Evolutionary conservation across 2,113 vertebrate species (phyloP).

Genomic region (Centropus unirufus): DNA sequence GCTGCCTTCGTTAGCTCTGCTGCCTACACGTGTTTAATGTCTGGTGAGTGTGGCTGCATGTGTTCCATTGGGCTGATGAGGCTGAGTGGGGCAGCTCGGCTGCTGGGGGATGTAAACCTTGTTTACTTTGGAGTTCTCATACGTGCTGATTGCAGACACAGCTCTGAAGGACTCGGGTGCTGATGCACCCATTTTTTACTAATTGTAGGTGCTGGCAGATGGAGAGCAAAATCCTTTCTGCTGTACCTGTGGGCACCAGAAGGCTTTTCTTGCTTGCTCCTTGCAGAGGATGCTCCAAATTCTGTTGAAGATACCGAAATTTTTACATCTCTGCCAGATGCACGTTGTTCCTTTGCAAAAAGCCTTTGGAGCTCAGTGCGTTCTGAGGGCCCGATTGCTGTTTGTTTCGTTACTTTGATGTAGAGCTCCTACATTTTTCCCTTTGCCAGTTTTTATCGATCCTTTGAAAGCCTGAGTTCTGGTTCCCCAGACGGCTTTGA

Average conservation of each 20-base stretch:
- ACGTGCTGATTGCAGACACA: neutral
- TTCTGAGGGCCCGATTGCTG: neutral
- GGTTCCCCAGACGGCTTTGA: neutral
- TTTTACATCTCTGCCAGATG: neutral
- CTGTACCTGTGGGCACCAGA: neutral
- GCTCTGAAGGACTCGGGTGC: neutral
- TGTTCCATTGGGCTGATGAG: neutral
- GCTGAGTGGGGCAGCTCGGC: neutral
- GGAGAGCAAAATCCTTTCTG: neutral
- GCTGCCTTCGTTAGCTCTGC: neutral
- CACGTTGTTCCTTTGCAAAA: neutral
- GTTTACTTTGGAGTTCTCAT: neutral
- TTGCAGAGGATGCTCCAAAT: neutral
- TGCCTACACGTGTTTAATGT: neutral
- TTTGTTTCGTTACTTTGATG: neutral
- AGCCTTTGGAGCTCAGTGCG: rapidly evolving
- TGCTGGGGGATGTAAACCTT: neutral
- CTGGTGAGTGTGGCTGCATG: neutral
- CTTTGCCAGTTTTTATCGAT: neutral
- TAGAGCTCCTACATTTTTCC: neutral
- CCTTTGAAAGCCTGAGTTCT: neutral
- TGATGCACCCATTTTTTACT: neutral
- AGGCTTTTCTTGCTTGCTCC: neutral
- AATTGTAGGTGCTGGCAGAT: neutral
- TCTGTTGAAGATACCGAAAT: neutral